Percentiles rank a stretch among this genome's conserved stretches.
Conservation (phyloP, 2,113 vertebrate genomes). For the Galemys pyrenaicus region DNA sequence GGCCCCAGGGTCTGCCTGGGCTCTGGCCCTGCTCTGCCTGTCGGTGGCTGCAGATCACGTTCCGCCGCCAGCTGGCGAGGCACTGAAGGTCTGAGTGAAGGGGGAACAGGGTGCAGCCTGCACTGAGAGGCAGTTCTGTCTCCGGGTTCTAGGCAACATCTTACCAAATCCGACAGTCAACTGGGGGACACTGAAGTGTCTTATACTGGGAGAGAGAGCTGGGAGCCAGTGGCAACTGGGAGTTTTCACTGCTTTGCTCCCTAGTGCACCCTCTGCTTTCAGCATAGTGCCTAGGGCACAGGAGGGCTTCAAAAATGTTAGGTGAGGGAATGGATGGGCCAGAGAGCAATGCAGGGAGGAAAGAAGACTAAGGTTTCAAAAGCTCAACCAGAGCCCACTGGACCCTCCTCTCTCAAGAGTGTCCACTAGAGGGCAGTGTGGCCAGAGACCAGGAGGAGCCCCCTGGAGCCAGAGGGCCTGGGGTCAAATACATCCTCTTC, state of each 20-base stretch:
- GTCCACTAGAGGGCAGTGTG: slow-evolving; percentile 61
- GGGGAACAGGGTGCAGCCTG: no score
- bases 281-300: neutral
- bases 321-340: neutral
- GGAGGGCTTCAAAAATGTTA: neutral
- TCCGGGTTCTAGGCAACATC: neutral
- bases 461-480: neutral
- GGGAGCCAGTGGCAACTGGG: neutral
- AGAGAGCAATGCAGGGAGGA: neutral
- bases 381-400: neutral
- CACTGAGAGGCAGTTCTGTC: neutral
- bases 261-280: neutral
- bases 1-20: neutral
- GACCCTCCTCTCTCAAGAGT: neutral
- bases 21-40: neutral
- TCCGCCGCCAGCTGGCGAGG: neutral
- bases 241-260: neutral
- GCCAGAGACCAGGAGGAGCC: neutral
- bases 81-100: no score
- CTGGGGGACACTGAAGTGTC: neutral
- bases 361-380: neutral
- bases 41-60: neutral
- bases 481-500: neutral
- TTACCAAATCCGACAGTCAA: neutral
- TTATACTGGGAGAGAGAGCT: neutral